Evolutionary conservation across 37 sponge, comb jelly and placozoan species (phyloP), one percentile per base, ranked within the genome.

Genomic region (Cliona cf. orientalis): DNA sequence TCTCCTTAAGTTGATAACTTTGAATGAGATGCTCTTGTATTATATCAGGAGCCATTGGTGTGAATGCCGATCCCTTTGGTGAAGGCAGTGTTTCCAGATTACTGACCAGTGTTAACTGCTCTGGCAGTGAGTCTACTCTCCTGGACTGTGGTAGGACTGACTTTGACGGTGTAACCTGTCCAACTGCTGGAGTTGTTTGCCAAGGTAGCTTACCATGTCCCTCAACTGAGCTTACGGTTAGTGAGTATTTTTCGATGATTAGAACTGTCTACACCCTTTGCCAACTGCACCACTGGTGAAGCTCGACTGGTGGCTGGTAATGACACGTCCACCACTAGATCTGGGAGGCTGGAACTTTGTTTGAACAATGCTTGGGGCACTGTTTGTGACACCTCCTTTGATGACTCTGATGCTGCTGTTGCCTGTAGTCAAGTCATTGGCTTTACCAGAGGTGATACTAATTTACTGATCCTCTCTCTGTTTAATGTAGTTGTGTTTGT

Each of bases 291-390:
- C 1, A 26, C 4, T 41, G 71, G 71, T 4, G 71, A 70, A 1
- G 1, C 42, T 22, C 39, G 71, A 26, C 19, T 70, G 3, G 71
- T n/a, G 5, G 71, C 44, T 12, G 42, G 44, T 23, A 22, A 38
- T 4, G 44, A 40, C 39, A 7, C 39, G 40, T 1, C 5, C 25
- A 38, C 35, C 4, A 39, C 71, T 21, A 70, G 71, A 40, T 21
- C 14, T 14, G 71, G 71, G 17, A 70, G 71, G 39, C 19, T 70
- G 25, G 71, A 70, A 26, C 2, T 70, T 1, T 70, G 71, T 40
- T 39, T 70, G 23, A 70, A 70, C 42, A 35, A 70, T 69, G 80
- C 80, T 28, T 80, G 80, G 80, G 80, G 80, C 6, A 80, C 80
- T 35, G 70, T 80, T 31, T 80, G 80, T 42, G 25, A 36, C 21